phyloP scores from a whole-genome alignment of 1,140 invertebrate genomes.

The Phocides pigmalion region DNA sequence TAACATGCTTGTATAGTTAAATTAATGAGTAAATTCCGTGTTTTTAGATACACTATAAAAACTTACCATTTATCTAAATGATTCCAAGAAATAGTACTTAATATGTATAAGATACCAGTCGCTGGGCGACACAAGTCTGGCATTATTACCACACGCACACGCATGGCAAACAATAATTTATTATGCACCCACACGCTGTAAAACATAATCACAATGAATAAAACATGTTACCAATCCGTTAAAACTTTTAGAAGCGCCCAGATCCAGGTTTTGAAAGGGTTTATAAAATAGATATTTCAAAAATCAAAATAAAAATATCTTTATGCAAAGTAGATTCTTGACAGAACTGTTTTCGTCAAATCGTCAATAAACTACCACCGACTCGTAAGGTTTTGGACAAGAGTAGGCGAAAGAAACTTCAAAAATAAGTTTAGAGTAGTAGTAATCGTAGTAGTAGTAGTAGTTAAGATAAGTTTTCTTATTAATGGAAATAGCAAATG shows the following conservation, averaged over 20 bases:
- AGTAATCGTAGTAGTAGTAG: no score
- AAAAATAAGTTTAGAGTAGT: no score
- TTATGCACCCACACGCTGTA: slow-evolving; percentile 3
- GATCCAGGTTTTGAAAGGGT: not conserved
- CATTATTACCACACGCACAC: slow-evolving; percentile 11
- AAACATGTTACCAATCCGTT: not conserved
- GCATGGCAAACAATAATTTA: slow-evolving; percentile 14
- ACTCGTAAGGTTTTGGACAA: no score
- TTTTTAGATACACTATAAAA: not conserved
- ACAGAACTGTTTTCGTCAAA: no score
- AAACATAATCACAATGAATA: slow-evolving; percentile 23
- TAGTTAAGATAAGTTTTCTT: no score
- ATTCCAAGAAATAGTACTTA: slow-evolving; percentile 22
- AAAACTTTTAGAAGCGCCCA: not conserved
- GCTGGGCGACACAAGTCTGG: slow-evolving; percentile 2
- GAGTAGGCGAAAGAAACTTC: no score
- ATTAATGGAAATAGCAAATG: no score
- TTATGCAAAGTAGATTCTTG: no score
- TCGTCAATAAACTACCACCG: no score
- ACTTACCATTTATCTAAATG: slow-evolving; percentile 11
- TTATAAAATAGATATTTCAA: no score
- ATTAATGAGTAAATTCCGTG: not conserved
- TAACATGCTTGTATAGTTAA: not conserved
- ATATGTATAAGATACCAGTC: slow-evolving; percentile 14
- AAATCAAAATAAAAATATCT: no score